Base-by-base conservation (phyloP, 2,113 vertebrate species). In the Elanoides forficatus region DNA sequence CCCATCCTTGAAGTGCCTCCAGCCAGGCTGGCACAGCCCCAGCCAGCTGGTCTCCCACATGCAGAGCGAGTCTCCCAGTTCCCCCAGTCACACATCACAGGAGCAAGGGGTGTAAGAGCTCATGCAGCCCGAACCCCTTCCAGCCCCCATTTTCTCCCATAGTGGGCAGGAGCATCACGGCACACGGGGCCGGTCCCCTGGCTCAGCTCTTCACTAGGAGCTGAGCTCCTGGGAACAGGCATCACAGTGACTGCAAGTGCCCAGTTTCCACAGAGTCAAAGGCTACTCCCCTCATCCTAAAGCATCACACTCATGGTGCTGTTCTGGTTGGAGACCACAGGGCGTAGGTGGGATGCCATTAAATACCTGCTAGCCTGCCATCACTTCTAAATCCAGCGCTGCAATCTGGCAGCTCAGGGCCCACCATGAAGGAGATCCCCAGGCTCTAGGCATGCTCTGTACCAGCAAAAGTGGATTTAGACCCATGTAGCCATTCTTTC, bases 161-260 rank as follows among this genome's bases (percentile, higher is more conserved):
- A 36, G 47, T 12, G 27, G 68, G 58, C 68, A 67, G 68, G 11
- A 88, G 47, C 47, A 4, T 29, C 40, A 36, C 1, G 0, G 47
- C 34, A 40, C 21, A 22, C 3, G 4, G 6, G 8, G 7, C 8
- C 5, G 2, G 9, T 8, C 18, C 68, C 21, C 18, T 48, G 26
- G 13, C 23, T 40, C 48, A 59, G 53, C n/a, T 47, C 47, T 18
- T 40, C 36, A 15, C 53, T 3, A 52, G 29, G 29, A 73, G n/a
- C 20, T 3, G 0, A 13, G 32, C 4, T 53, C 23, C n/a, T 15
- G 56, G 29, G 18, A 53, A 32, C 18, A 13, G 55, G 12, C 14
- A 3, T 1, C 6, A 20, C 0, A 2, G 30, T 26, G n/a, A 10
- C 52, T 27, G 23, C 5, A 32, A 50, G 38, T 3, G 23, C 21